phyloP scores from a whole-genome alignment of 2,888 invertebrate species.

The Chymomyza fuscimana region DNA sequence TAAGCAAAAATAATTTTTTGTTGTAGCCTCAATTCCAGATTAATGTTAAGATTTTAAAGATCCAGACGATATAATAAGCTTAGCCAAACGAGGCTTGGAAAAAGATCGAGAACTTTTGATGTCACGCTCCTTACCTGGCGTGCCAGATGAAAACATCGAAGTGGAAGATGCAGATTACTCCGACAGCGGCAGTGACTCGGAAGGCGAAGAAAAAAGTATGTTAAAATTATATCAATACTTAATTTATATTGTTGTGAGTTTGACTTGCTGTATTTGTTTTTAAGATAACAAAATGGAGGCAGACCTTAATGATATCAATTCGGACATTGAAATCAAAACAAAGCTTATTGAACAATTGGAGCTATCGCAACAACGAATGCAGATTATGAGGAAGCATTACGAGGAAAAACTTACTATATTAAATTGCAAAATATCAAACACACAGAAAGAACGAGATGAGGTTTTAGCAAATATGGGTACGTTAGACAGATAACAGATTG shows the following conservation, averaged over 20 bases:
- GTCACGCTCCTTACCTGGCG: constrained; percentile 78
- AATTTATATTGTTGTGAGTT: not conserved
- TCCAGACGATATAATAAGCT: constrained; percentile 83
- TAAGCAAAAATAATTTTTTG: constrained; percentile 25
- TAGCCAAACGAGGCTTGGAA: constrained; percentile 90
- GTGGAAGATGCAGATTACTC: constrained; percentile 82
- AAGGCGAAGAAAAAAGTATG: constrained; percentile 83
- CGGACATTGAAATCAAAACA: constrained; percentile 96
- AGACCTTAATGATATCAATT: constrained; percentile 92
- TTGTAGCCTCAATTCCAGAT: not conserved
- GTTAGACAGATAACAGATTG: constrained; percentile 3
- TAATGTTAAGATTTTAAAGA: constrained; percentile 61
- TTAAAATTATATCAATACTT: not conserved
- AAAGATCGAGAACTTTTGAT: constrained; percentile 82
- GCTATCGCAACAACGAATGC: constrained; percentile 90
- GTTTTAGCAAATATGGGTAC: constrained; percentile 83
- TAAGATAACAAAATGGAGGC: constrained; percentile 84
- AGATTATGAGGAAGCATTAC: constrained; percentile 92
- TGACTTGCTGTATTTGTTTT: not conserved
- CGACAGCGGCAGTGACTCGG: constrained; percentile 82
- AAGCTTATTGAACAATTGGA: constrained; percentile 96
- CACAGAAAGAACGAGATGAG: constrained; percentile 94
- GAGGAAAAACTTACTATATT: constrained; percentile 93
- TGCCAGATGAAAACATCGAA: constrained; percentile 82
- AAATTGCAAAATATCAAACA: constrained; percentile 91